These are phyloP conservation scores for Poeciliopsis turrubarensis DNA, from an alignment of 2,113 vertebrate genomes.

Conservation along the genomic window DNA sequence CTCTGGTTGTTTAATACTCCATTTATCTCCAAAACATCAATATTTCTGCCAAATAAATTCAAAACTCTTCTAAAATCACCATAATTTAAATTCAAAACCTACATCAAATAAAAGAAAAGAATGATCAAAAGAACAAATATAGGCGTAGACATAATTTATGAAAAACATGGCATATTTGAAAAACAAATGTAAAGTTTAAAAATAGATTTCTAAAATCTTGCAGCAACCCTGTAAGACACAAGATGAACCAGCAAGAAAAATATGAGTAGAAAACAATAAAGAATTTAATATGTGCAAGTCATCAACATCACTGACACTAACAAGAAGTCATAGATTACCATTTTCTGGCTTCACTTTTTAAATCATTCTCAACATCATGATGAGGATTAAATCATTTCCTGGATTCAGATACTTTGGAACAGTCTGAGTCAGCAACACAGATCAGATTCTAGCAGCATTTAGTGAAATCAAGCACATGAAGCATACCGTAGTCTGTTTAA, in stretches of 20 bases:
- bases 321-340: conserved; percentile 31
- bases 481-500: conserved; percentile 54
- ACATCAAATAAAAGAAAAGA: no score
- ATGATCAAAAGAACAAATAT: neutral
- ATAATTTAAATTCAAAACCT: no score
- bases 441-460: conserved; percentile 74
- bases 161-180: no score
- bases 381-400: conserved; percentile 24
- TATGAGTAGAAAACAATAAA: conserved; percentile 61
- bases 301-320: conserved; percentile 57
- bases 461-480: conserved; percentile 68
- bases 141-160: neutral
- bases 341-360: conserved; percentile 25
- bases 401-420: conserved; percentile 54
- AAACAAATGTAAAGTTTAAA: no score
- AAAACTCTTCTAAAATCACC: no score
- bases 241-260: conserved; percentile 10
- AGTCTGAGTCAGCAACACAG: conserved; percentile 29
- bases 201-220: neutral
- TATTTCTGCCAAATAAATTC: no score
- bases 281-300: conserved; percentile 71
- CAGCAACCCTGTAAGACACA: neutral
- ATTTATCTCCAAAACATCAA: no score
- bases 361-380: conserved; percentile 32
- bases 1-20: no score